Base-by-base conservation (phyloP, 2,113 vertebrate species). In the Festucalex cinctus region DNA sequence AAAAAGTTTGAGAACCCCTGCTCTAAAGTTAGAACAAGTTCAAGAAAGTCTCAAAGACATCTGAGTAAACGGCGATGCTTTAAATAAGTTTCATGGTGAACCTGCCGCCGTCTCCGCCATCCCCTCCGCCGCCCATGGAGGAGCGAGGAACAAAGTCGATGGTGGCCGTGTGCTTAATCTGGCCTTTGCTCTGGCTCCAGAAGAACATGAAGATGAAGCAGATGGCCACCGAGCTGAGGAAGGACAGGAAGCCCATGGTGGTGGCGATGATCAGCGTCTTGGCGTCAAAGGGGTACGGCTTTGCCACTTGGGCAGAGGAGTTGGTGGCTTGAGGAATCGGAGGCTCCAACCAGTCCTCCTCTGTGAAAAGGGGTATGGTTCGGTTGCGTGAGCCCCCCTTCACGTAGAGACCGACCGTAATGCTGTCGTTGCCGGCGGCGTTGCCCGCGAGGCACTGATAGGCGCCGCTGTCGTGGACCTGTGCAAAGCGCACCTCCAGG, bases 191-290 rank as follows among this genome's bases (percentile, higher is more conserved):
- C 75, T 93, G 93, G 74, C 94, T 96, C 94, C 94, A 96, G 74
- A 95, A 91, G 73, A 94, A 94, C 75, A 96, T 95, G 75, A 96
- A 93, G 49, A 93, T 83, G 41, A 96, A 96, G 72, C 95, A 96
- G 54, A 96, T 89, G 43, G 88, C 90, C 28, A 96, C 94, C 0
- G 95, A 95, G 78, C 94, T 94, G 54, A 96, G 89, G 74, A 96
- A 96, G 2, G 94, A 95, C 66, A 95, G 88, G 68, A 94, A 92
- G 28, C 95, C 95, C 65, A 96, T 94, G 1, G 93, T 94, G 48
- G 93, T 91, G 76, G 95, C 93, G 26, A 96, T 93, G n/a, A 91
- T 88, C 41, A 96, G 84, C 0, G 93, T 94, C 77, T 93, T 92
- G 61, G 90, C 88, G 28, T 93, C 93, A 61, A 94, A 92, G 0